Evolutionary conservation across 2,113 vertebrate genomes (phyloP), one percentile per base, ranked within the genome.

Genomic region (Erpornis zantholeuca): DNA sequence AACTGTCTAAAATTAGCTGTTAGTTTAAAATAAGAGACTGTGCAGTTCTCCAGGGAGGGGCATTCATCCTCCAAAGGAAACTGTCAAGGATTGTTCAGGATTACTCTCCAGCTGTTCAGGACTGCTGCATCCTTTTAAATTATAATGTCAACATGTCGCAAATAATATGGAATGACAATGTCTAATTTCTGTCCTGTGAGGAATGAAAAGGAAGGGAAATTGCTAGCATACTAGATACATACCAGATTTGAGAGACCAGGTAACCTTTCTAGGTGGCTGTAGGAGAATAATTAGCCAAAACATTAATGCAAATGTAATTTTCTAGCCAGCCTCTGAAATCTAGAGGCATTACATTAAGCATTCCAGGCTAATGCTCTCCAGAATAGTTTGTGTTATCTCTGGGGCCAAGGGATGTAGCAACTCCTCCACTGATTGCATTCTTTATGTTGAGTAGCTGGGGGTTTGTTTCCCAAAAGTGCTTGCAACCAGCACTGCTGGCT

Each of bases 81-180:
- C 96, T 93, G 93, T 94, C 90, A 96, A 96, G 94, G 96, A 97
- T 96, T 94, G 96, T 84, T 96, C 93, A 87, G 95, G 96, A 97
- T 97, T 97, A 96, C 96, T 96, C 96, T 97, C 96, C 96, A 96
- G 96, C 96, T 94, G 96, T 94, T 97, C 96, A 94, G 93, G 95
- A 90, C 94, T 95, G 94, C 90, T 96, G 94, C 94, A 94, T 96
- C 94, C 94, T 96, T 97, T 96, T 95, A 95, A 96, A 96, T 96
- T 97, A 96, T 95, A 97, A 97, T 95, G 96, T 95, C 88, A 95
- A 96, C 92, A 84, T 94, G 93, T 96, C 88, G 3, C 94, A 95
- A 93, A 96, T 96, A 94, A 95, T 94, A 80, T 87, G 85, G 71
- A 94, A 92, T 94, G 92, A 95, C 84, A 96, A 96, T 94, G 96